Evolutionary conservation across 2,888 invertebrate genomes (phyloP).

Genomic region (Ochropleura leucogaster): DNA sequence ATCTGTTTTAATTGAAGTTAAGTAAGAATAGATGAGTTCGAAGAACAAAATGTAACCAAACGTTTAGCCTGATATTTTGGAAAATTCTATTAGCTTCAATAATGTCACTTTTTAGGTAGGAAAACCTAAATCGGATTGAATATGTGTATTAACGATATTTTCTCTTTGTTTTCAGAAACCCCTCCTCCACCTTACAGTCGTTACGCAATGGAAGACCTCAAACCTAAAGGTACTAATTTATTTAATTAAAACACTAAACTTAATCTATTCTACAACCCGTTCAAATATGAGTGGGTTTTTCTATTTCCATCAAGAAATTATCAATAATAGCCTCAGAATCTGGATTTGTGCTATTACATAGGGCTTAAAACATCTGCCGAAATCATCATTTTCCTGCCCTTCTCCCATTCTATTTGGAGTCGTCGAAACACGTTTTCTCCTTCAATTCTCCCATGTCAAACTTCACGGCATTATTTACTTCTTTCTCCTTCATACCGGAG

Average conservation of each 20-base stretch:
- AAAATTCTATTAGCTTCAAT: neutral
- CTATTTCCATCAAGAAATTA: too few relatives aligned
- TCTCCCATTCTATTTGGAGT: too few relatives aligned
- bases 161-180: slow-evolving; percentile 92
- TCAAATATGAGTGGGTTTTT: too few relatives aligned
- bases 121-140: neutral
- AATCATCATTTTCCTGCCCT: too few relatives aligned
- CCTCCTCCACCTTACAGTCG: slow-evolving; percentile 96
- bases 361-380: too few relatives aligned
- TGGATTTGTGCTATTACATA: too few relatives aligned
- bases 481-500: too few relatives aligned
- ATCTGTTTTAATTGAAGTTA: slow-evolving; percentile 31
- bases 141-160: slow-evolving; percentile 40
- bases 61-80: neutral
- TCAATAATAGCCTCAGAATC: too few relatives aligned
- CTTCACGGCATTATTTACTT: too few relatives aligned
- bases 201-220: slow-evolving; percentile 93
- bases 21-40: slow-evolving; percentile 9
- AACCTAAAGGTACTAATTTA: slow-evolving; percentile 90
- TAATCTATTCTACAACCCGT: neutral
- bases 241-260: neutral
- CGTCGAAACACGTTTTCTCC: too few relatives aligned
- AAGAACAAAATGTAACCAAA: slow-evolving; percentile 3
- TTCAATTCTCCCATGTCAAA: too few relatives aligned
- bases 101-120: neutral